Evolutionary conservation across 2,797 vertebrate genomes (phyloP).

Genomic region (Anguilla megastoma): DNA sequence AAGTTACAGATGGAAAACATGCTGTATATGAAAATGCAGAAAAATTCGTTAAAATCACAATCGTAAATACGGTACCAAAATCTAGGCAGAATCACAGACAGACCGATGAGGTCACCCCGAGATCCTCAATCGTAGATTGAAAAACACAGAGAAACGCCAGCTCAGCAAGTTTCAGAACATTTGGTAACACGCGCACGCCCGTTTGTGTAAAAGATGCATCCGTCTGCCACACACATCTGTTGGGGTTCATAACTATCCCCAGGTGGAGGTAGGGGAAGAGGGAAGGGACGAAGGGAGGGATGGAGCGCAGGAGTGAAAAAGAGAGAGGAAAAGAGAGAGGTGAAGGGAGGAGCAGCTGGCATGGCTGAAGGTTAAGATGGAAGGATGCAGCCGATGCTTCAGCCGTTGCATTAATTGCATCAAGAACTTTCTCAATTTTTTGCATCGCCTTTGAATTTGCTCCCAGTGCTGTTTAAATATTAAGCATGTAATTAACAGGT

Average conservation of each 20-base stretch:
- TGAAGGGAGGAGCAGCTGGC: not conserved
- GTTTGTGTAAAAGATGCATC: not conserved
- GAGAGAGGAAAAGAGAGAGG: not conserved
- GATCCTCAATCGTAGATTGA: too few species aligned
- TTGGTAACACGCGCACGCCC: not conserved
- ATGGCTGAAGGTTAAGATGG: not conserved
- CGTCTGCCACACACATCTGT: not conserved
- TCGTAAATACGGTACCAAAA: too few species aligned
- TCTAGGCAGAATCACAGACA: too few species aligned
- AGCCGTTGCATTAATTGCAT: not conserved
- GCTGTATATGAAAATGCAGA: too few species aligned
- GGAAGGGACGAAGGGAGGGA: not conserved
- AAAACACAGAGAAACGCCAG: not conserved
- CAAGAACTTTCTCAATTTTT: not conserved
- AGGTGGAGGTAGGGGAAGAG: not conserved
- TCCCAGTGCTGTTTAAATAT: constrained; percentile 16
- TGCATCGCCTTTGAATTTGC: not conserved
- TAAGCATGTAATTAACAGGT: constrained; percentile 20
- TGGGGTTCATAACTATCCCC: not conserved
- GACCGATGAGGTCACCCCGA: too few species aligned
- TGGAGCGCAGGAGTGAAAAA: not conserved
- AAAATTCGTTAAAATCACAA: too few species aligned
- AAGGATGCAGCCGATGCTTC: not conserved
- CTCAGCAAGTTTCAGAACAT: not conserved
- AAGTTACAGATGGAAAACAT: too few species aligned